Evolutionary conservation across 2,888 invertebrate genomes (phyloP).

Genomic region (Bedellia somnulentella): DNA sequence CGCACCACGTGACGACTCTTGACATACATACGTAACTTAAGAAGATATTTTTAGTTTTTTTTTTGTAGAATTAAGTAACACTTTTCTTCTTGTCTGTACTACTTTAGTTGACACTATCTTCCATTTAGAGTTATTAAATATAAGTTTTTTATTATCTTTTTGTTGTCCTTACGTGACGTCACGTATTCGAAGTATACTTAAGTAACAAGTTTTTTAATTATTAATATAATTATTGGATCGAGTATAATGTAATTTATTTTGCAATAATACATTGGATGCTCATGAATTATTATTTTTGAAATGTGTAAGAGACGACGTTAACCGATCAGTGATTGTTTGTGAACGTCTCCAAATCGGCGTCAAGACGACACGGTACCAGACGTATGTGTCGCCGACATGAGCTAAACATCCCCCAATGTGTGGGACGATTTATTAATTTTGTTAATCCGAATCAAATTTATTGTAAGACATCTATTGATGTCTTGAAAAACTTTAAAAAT

Average conservation of each 20-base stretch:
- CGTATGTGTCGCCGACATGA: too few species aligned
- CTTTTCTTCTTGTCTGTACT: constrained; percentile 8
- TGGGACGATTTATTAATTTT: too few species aligned
- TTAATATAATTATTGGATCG: constrained; percentile 17
- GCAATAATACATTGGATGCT: constrained; percentile 14
- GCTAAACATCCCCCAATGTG: too few species aligned
- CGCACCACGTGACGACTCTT: too few species aligned
- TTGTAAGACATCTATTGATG: too few species aligned
- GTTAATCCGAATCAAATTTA: too few species aligned
- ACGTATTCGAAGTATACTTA: constrained; percentile 12
- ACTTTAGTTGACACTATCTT: constrained; percentile 52
- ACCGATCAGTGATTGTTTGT: too few species aligned
- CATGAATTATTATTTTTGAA: too few species aligned
- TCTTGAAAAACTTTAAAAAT: too few species aligned
- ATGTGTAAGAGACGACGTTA: too few species aligned
- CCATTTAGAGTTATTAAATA: constrained; percentile 40
- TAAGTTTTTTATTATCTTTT: constrained; percentile 42
- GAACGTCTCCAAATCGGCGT: too few species aligned
- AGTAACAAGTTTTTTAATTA: constrained; percentile 15
- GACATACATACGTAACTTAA: constrained; percentile 16
- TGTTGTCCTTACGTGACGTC: constrained; percentile 30
- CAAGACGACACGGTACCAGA: too few species aligned
- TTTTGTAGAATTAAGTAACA: constrained; percentile 11
- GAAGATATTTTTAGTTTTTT: constrained; percentile 30
- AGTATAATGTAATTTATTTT: constrained; percentile 30